A percentile compares a stretch with the other conserved stretches of the same genome.
Evolutionary conservation across 1,140 invertebrate genomes (phyloP).

Genomic region (Cecropterus lyciades): DNA sequence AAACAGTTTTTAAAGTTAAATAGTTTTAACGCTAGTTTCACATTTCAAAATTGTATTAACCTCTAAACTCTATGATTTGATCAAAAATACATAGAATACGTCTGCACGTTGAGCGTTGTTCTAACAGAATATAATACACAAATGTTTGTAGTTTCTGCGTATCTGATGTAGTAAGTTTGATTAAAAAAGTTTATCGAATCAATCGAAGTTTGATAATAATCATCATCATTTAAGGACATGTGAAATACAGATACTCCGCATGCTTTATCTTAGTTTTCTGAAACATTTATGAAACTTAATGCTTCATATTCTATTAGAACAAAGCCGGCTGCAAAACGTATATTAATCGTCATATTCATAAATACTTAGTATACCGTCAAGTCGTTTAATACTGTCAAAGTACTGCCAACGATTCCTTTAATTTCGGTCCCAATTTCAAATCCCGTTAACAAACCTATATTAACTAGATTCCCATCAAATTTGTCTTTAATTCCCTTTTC

Average conservation of each 20-base stretch:
- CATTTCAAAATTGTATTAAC: constrained; percentile 19
- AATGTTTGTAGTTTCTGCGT: neutral
- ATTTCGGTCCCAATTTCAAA: constrained; percentile 5
- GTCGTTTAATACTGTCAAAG: constrained; percentile 9
- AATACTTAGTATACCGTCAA: neutral
- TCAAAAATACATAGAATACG: constrained; percentile 9
- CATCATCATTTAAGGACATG: too few relatives aligned
- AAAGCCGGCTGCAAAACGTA: neutral
- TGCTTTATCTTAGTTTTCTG: too few relatives aligned
- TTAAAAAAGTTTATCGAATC: too few relatives aligned
- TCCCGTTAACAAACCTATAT: neutral
- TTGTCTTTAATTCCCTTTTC: neutral
- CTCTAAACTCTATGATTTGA: constrained; percentile 15
- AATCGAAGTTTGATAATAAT: too few relatives aligned
- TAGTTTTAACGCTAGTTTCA: neutral
- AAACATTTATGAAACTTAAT: too few relatives aligned
- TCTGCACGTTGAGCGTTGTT: neutral
- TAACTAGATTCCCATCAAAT: too few relatives aligned
- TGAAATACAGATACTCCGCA: too few relatives aligned
- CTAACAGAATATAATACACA: neutral
- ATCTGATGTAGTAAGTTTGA: too few relatives aligned
- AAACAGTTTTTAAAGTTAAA: neutral
- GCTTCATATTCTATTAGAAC: neutral
- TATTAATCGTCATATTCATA: constrained; percentile 6
- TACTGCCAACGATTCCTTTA: constrained; percentile 3